These are phyloP conservation scores for Sipha maydis DNA, from an alignment of 2,888 invertebrate species.

Conservation along the genomic window DNA sequence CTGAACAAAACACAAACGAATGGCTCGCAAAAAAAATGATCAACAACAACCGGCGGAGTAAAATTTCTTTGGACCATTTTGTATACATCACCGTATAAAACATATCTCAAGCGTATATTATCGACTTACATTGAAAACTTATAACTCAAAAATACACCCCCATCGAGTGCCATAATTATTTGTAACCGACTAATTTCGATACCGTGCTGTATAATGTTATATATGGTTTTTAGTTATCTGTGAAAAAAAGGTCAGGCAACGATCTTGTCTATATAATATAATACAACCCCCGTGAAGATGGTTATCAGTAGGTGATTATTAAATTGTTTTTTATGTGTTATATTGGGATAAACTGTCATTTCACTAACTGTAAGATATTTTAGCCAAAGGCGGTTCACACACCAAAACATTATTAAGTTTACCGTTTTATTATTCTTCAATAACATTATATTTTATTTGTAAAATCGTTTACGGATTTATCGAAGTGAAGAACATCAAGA, in stretches of 20 bases:
- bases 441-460: neutral
- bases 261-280: neutral
- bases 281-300: neutral
- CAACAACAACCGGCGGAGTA: neutral
- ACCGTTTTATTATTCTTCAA: constrained; percentile 13
- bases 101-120: neutral
- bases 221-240: neutral
- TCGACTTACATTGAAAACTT: neutral
- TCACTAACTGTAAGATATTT: neutral
- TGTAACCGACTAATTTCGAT: constrained; percentile 37
- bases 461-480: neutral
- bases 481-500: neutral
- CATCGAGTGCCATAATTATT: constrained; percentile 36
- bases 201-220: neutral
- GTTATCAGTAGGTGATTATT: constrained; percentile 53
- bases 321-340: constrained; percentile 32
- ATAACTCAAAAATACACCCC: constrained; percentile 20
- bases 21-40: no score
- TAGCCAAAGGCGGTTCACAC: constrained; percentile 49
- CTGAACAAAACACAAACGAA: no score
- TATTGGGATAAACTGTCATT: constrained; percentile 55
- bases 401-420: constrained; percentile 32
- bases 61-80: neutral
- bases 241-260: constrained; percentile 27
- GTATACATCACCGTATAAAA: neutral